These are phyloP conservation scores for Bombus terrestris DNA, from an alignment of 1,140 invertebrate species.

Conservation along the genomic window DNA sequence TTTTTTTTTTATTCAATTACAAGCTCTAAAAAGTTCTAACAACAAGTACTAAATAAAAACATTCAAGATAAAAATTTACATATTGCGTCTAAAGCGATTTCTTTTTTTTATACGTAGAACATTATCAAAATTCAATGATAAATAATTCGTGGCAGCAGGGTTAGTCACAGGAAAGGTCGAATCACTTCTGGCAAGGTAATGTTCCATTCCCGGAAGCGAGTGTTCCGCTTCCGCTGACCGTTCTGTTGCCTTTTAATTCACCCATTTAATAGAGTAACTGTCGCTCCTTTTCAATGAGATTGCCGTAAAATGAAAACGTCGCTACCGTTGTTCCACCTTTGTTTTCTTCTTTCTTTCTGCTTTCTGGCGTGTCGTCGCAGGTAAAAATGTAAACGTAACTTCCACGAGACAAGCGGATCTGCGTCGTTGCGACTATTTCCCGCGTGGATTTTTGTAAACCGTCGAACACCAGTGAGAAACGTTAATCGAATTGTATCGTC, in stretches of 20 bases:
- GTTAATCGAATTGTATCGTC: no score
- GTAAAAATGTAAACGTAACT: slow-evolving; percentile 2
- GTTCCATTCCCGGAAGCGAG: slow-evolving; percentile 35
- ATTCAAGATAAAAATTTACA: no score
- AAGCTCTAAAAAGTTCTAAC: no score
- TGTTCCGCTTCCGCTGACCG: slow-evolving; percentile 29
- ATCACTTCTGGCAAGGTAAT: slow-evolving; percentile 35
- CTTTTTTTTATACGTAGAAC: neutral
- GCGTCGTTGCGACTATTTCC: neutral
- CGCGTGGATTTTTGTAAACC: neutral
- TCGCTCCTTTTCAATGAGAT: slow-evolving; percentile 7
- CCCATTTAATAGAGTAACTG: slow-evolving; percentile 24
- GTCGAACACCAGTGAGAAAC: neutral
- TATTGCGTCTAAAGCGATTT: neutral
- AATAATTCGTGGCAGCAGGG: slow-evolving; percentile 12
- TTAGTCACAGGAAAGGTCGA: slow-evolving; percentile 11
- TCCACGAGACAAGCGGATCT: neutral
- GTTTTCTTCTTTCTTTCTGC: neutral
- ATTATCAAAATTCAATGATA: neutral
- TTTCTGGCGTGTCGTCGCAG: neutral
- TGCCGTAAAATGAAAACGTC: neutral
- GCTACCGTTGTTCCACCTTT: neutral
- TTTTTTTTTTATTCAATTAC: no score
- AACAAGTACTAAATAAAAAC: no score
- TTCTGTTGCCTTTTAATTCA: slow-evolving; percentile 27